phyloP scores from a whole-genome alignment of 2,888 invertebrate genomes.

The Abrostola triplasia region DNA sequence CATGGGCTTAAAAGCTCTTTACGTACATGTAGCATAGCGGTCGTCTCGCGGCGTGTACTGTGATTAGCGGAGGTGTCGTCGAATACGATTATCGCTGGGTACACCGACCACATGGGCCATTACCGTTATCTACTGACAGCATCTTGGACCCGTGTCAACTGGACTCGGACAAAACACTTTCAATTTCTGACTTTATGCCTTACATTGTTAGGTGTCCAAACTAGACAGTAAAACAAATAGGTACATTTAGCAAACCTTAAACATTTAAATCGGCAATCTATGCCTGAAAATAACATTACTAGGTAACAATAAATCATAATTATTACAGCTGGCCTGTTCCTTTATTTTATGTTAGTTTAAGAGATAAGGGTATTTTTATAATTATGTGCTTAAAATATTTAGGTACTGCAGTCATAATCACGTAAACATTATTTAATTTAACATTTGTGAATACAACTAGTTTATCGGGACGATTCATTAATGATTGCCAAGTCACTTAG shows the following conservation, averaged over 20 bases:
- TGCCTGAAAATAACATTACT: background rate
- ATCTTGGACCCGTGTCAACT: conserved; percentile 85
- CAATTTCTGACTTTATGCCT: conserved; percentile 64
- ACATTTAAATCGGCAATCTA: background rate
- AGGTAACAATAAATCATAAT: too few relatives aligned
- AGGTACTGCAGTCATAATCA: too few relatives aligned
- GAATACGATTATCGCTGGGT: conserved; percentile 67
- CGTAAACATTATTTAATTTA: too few relatives aligned
- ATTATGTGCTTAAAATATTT: too few relatives aligned
- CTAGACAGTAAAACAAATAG: background rate
- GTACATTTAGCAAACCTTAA: background rate
- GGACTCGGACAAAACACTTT: conserved; percentile 77
- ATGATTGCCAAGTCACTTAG: too few relatives aligned
- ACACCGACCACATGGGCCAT: conserved; percentile 72
- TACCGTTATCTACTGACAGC: conserved; percentile 85
- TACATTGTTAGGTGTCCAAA: conserved; percentile 12
- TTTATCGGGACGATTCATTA: too few relatives aligned
- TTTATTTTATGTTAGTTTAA: too few relatives aligned
- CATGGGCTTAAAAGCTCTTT: conserved; percentile 68
- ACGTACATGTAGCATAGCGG: conserved; percentile 58
- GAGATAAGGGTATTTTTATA: background rate
- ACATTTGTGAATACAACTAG: too few relatives aligned
- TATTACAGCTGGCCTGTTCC: too few relatives aligned
- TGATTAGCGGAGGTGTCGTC: conserved; percentile 68
- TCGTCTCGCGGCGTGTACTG: conserved; percentile 13